A percentile compares a stretch with the other conserved stretches of the same genome.
These are phyloP conservation scores for Eupithecia dodoneata DNA, from an alignment of 2,888 invertebrate genomes.

Conservation along the genomic window DNA sequence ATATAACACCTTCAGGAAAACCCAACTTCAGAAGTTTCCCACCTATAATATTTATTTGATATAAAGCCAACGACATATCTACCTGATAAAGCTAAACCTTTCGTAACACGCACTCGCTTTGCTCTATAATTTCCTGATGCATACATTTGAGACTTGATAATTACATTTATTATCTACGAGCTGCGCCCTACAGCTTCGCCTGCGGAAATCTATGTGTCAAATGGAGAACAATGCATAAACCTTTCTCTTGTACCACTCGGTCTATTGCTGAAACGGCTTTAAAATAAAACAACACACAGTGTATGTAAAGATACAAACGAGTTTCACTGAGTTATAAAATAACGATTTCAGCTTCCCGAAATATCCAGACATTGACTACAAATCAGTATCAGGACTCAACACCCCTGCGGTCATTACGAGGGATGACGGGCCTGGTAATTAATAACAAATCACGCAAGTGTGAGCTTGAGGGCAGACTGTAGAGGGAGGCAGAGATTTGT, in stretches of 20 bases:
- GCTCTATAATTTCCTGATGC: not conserved
- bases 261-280: too few relatives aligned
- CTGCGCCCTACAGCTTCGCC: too few relatives aligned
- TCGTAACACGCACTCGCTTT: not conserved
- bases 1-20: not conserved
- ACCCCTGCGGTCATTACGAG: slow-evolving; percentile 32
- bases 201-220: too few relatives aligned
- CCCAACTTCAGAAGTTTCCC: not conserved
- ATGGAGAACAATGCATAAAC: too few relatives aligned
- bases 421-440: slow-evolving; percentile 33
- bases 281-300: too few relatives aligned
- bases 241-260: too few relatives aligned
- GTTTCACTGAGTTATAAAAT: not conserved
- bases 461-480: slow-evolving; percentile 11
- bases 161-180: not conserved
- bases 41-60: not conserved
- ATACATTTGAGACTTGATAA: not conserved
- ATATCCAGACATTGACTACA: slow-evolving; percentile 27
- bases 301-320: not conserved
- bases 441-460: slow-evolving; percentile 34
- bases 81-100: not conserved
- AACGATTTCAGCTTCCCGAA: not conserved
- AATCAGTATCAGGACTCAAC: slow-evolving; percentile 35
- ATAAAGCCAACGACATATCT: not conserved
- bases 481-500: not conserved